Evolutionary conservation across 2,113 vertebrate species (phyloP).

Genomic region (Aspiorhynchus laticeps): DNA sequence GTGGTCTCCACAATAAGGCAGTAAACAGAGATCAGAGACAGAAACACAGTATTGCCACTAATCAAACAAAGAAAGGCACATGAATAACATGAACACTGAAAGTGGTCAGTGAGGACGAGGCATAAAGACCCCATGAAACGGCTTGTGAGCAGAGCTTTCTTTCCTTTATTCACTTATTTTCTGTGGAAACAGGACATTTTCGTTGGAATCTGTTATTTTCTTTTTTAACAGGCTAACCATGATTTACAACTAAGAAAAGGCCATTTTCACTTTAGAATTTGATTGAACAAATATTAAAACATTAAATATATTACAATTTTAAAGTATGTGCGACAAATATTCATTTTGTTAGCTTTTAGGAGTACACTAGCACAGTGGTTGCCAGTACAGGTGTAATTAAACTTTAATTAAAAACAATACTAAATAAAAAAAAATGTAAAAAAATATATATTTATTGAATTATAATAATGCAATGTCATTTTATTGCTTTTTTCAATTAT

Average conservation of each 20-base stretch:
- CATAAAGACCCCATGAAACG: conserved; percentile 11
- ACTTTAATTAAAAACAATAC: background rate
- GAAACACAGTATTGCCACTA: conserved; percentile 1
- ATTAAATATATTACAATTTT: background rate
- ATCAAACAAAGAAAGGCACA: conserved; percentile 32
- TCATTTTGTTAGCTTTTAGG: background rate
- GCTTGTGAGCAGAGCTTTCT: background rate
- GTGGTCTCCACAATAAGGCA: conserved; percentile 70
- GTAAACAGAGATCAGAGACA: conserved; percentile 50
- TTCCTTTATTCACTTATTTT: background rate
- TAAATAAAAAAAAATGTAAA: no score
- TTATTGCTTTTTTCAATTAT: background rate
- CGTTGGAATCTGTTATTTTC: background rate
- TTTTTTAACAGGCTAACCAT: background rate
- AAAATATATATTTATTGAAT: no score
- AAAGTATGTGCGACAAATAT: background rate
- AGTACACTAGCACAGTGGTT: conserved; percentile 6
- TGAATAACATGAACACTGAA: conserved; percentile 30
- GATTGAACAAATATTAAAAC: background rate
- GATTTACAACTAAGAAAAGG: background rate
- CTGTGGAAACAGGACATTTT: background rate
- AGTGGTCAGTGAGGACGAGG: conserved; percentile 30
- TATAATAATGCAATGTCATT: background rate
- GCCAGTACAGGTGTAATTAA: background rate
- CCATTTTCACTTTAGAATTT: background rate